phyloP scores from a whole-genome alignment of 2,797 vertebrate species.

The Rhodeus uyekii region DNA sequence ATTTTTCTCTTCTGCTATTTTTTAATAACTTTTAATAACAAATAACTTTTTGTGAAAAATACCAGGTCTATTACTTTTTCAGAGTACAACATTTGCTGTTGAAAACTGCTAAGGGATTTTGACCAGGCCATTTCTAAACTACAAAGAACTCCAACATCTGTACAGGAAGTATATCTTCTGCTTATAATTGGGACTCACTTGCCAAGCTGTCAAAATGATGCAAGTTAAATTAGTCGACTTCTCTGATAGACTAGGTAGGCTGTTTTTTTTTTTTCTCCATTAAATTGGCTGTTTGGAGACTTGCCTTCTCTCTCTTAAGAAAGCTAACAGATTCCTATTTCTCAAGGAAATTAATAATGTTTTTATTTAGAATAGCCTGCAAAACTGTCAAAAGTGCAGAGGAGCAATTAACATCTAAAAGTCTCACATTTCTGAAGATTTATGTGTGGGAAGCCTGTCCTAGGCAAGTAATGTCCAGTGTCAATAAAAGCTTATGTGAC shows the following conservation, averaged over 20 bases:
- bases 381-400: neutral
- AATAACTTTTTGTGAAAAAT: neutral
- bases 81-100: neutral
- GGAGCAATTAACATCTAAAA: neutral
- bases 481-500: neutral
- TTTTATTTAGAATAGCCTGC: neutral
- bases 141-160: conserved; percentile 41
- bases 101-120: neutral
- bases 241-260: conserved; percentile 31
- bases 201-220: conserved; percentile 68
- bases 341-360: neutral
- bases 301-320: conserved; percentile 19
- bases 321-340: neutral
- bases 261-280: conserved; percentile 63
- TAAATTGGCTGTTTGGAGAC: conserved; percentile 66
- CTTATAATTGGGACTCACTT: conserved; percentile 66
- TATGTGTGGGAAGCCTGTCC: neutral
- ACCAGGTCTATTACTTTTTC: neutral
- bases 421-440: neutral
- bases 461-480: neutral
- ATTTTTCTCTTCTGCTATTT: too few relatives aligned
- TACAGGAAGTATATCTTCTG: conserved; percentile 22
- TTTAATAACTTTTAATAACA: neutral
- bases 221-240: conserved; percentile 65
- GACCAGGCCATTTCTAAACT: conserved; percentile 20